Percentiles rank a stretch among this genome's conserved stretches.
phyloP scores from a whole-genome alignment of 2,797 vertebrate genomes.

The Octomys mimax region DNA sequence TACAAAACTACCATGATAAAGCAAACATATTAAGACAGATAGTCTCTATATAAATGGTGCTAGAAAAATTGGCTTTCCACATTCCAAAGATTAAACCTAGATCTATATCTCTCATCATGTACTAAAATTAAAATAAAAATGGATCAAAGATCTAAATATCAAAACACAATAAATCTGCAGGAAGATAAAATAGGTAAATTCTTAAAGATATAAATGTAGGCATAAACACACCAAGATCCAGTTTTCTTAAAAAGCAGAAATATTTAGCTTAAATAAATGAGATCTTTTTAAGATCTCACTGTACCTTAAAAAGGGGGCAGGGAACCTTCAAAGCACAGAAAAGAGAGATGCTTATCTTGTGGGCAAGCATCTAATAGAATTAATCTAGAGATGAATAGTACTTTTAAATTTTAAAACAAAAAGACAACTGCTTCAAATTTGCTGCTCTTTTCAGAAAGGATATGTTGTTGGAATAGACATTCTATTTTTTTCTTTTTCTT shows the following conservation, averaged over 20 bases:
- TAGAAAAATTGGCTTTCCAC: background rate
- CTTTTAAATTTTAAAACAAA: constrained; percentile 52
- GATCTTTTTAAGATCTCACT: background rate
- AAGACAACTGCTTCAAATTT: constrained; percentile 24
- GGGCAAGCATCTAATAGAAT: constrained; percentile 1
- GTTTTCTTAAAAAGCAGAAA: background rate
- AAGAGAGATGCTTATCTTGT: background rate
- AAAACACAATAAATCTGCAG: background rate
- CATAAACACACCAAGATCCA: background rate
- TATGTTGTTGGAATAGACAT: background rate
- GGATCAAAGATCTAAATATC: background rate
- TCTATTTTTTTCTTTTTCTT: background rate
- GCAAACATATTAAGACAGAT: background rate
- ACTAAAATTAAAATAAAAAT: background rate
- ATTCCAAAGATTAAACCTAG: background rate
- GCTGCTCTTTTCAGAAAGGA: constrained; percentile 33
- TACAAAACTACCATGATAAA: background rate
- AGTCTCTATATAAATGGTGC: background rate
- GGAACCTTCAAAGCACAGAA: background rate
- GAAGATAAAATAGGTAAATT: background rate
- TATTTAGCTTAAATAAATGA: background rate
- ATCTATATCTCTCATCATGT: background rate
- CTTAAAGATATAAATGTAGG: background rate
- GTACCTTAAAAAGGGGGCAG: background rate
- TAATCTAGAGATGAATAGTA: background rate